Percentiles rank a stretch among this genome's conserved stretches.
These are phyloP conservation scores for Scomberomorus guttatus DNA, from an alignment of 2,797 vertebrate genomes.

Conservation along the genomic window DNA sequence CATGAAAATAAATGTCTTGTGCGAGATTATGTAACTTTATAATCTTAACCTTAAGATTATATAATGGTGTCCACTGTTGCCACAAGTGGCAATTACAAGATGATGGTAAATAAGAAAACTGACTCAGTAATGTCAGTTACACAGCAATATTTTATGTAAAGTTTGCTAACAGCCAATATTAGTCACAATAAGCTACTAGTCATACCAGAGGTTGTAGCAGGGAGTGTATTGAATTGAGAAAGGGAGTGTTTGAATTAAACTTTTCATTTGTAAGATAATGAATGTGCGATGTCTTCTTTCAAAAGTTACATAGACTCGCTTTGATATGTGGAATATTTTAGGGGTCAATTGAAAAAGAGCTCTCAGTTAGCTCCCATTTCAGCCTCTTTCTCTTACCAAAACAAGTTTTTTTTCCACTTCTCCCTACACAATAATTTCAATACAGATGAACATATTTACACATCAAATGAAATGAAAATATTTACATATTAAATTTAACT, in stretches of 20 bases:
- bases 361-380: not conserved
- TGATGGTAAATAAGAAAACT: not conserved
- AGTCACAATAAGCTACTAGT: not conserved
- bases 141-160: not conserved
- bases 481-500: conserved; percentile 23
- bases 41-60: not conserved
- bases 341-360: not conserved
- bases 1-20: not conserved
- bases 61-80: too few relatives aligned
- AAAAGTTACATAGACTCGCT: not conserved
- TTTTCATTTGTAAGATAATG: not conserved
- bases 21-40: not conserved
- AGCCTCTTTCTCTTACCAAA: not conserved
- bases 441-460: not conserved
- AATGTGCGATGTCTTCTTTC: not conserved
- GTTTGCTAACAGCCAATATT: not conserved
- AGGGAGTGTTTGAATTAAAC: not conserved
- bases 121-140: too few relatives aligned
- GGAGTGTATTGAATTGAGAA: not conserved
- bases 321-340: conserved; percentile 1
- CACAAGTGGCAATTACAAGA: not conserved
- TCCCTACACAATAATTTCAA: not conserved
- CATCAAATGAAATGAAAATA: not conserved
- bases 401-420: not conserved
- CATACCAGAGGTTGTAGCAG: not conserved